These are phyloP conservation scores for Muscina levida DNA, from an alignment of 2,888 invertebrate species.

Conservation along the genomic window DNA sequence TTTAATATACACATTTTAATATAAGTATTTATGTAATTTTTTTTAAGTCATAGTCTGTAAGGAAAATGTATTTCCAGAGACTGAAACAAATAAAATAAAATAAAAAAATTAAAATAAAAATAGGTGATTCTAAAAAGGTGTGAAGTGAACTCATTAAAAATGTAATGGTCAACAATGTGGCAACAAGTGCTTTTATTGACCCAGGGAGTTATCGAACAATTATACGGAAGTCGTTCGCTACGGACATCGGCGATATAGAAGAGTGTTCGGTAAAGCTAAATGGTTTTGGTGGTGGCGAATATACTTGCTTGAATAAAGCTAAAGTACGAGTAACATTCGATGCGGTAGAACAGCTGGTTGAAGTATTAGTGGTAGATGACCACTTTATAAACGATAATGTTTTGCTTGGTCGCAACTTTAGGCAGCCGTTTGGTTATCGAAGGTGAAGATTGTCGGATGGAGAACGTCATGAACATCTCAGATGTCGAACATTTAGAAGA, in stretches of 20 bases:
- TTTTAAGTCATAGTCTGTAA: too few species aligned
- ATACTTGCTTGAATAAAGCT: slow-evolving; percentile 47
- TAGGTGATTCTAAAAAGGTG: too few species aligned
- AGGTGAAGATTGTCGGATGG: slow-evolving; percentile 45
- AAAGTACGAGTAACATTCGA: slow-evolving; percentile 44
- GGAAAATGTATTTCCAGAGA: too few species aligned
- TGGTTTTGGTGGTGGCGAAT: slow-evolving; percentile 52
- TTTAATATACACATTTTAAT: too few species aligned
- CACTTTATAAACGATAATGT: slow-evolving; percentile 46
- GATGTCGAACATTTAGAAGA: neutral
- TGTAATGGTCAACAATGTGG: slow-evolving; percentile 14
- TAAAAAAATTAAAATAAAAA: too few species aligned
- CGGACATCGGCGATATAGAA: slow-evolving; percentile 24
- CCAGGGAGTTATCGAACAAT: slow-evolving; percentile 50
- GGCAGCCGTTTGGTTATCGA: slow-evolving; percentile 52
- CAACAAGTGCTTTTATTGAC: slow-evolving; percentile 44
- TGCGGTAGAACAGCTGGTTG: slow-evolving; percentile 28
- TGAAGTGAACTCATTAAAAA: slow-evolving; percentile 35
- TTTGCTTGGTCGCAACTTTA: slow-evolving; percentile 44
- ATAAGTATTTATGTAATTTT: too few species aligned
- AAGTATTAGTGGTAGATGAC: slow-evolving; percentile 54
- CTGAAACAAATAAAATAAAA: too few species aligned
- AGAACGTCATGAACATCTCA: slow-evolving; percentile 17
- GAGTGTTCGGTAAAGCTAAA: slow-evolving; percentile 9
- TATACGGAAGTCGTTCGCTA: slow-evolving; percentile 51